Percentiles rank a stretch among this genome's conserved stretches.
These are phyloP conservation scores for Penaeus chinensis DNA, from an alignment of 1,140 invertebrate genomes.

Conservation along the genomic window DNA sequence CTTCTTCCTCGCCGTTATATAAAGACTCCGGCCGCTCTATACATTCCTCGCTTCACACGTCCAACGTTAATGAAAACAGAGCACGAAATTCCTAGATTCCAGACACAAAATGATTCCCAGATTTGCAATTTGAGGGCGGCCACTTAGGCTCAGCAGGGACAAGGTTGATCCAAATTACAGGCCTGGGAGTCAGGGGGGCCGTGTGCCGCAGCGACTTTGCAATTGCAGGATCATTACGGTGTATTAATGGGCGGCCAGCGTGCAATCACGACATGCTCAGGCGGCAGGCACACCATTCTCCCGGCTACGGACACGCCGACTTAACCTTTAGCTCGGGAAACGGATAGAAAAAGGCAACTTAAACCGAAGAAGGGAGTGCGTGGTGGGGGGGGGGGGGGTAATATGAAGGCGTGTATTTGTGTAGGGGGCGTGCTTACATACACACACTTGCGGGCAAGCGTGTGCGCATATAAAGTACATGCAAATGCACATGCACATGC, in stretches of 20 bases:
- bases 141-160: conserved; percentile 44
- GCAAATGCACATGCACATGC: too few species aligned
- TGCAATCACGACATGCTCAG: not conserved
- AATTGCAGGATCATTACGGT: conserved; percentile 46
- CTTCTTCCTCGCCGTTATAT: too few species aligned
- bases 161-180: conserved; percentile 42
- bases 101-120: conserved; percentile 35
- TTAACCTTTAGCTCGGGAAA: too few species aligned
- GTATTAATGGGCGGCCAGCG: conserved; percentile 42
- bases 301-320: too few species aligned
- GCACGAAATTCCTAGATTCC: conserved; percentile 27
- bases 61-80: conserved; percentile 37
- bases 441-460: too few species aligned
- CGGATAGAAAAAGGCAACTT: not conserved
- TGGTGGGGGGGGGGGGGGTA: not conserved
- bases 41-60: too few species aligned
- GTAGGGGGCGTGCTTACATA: too few species aligned
- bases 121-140: conserved; percentile 37
- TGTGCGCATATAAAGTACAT: too few species aligned
- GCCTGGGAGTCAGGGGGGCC: conserved; percentile 31
- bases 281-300: not conserved
- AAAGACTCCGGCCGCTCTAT: too few species aligned
- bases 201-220: conserved; percentile 28
- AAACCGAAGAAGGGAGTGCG: not conserved
- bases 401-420: not conserved